Conservation (phyloP, 2,888 invertebrate genomes). For the Drosophila kambysellisi region DNA sequence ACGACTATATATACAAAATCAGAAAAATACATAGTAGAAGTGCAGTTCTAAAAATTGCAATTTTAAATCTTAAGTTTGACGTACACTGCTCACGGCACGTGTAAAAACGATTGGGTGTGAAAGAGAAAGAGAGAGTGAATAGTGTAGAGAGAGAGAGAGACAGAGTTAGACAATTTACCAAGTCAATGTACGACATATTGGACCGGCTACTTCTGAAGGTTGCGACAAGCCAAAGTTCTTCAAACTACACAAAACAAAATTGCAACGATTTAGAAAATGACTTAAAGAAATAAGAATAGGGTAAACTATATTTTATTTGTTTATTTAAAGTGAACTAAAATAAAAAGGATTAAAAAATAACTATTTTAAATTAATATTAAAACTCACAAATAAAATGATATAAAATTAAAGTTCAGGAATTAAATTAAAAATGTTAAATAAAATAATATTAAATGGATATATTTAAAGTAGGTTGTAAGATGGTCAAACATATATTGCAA, state of each 20-base stretch:
- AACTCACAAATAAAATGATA: not conserved
- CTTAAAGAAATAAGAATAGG: not conserved
- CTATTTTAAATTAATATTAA: not conserved
- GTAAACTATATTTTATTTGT: not conserved
- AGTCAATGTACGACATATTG: conserved; percentile 52
- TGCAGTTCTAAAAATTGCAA: conserved; percentile 32
- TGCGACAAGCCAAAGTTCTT: conserved; percentile 29
- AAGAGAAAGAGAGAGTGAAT: not conserved
- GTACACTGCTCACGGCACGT: conserved; percentile 37
- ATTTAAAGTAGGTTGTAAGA: not conserved
- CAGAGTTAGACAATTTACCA: conserved; percentile 5
- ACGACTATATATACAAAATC: not conserved
- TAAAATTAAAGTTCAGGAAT: not conserved
- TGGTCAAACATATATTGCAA: not conserved
- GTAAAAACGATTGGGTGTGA: conserved; percentile 12
- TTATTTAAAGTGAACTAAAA: not conserved
- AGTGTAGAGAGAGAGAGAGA: not conserved
- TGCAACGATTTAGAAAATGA: not conserved
- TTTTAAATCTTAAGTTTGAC: conserved; percentile 27
- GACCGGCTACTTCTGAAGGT: conserved; percentile 42
- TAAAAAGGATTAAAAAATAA: not conserved
- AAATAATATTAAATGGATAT: not conserved
- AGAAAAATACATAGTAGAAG: conserved; percentile 1
- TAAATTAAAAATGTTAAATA: not conserved
- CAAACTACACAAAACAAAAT: not conserved